Evolutionary conservation across 2,797 vertebrate genomes (phyloP).

Genomic region (Neoniphon sammara): DNA sequence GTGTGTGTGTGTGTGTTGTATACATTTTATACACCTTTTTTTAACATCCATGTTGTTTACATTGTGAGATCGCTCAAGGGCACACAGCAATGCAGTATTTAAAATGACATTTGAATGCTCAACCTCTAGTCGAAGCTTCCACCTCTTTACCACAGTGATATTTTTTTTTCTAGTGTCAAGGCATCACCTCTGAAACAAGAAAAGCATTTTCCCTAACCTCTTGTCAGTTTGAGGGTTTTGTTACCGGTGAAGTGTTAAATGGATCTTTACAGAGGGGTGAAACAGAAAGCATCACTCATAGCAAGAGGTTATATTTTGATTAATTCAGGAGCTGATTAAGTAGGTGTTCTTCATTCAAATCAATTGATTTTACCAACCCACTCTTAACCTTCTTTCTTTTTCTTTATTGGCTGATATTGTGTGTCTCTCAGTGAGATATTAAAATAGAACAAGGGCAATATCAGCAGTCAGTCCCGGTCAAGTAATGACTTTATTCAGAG

Average conservation of each 20-base stretch:
- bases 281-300: slow-evolving; percentile 25
- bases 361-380: slow-evolving; percentile 55
- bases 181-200: neutral
- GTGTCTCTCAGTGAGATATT: slow-evolving; percentile 21
- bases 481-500: slow-evolving; percentile 29
- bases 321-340: slow-evolving; percentile 48
- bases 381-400: slow-evolving; percentile 32
- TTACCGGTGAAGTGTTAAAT: slow-evolving; percentile 35
- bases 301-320: slow-evolving; percentile 55
- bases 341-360: slow-evolving; percentile 59
- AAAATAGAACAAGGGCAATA: slow-evolving; percentile 40
- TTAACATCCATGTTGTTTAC: slow-evolving; percentile 24
- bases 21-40: neutral
- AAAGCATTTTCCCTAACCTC: slow-evolving; percentile 28
- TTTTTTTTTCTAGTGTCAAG: slow-evolving; percentile 18
- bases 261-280: slow-evolving; percentile 39
- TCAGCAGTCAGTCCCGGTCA: slow-evolving; percentile 9
- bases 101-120: slow-evolving; percentile 58
- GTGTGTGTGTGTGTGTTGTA: neutral
- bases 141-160: slow-evolving; percentile 11
- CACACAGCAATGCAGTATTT: slow-evolving; percentile 9
- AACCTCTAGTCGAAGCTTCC: slow-evolving; percentile 38
- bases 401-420: slow-evolving; percentile 23
- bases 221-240: slow-evolving; percentile 14
- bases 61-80: slow-evolving; percentile 26